A percentile compares a stretch with the other conserved stretches of the same genome.
Evolutionary conservation across 2,888 invertebrate genomes (phyloP).

Genomic region (Stenchaetothrips biformis): DNA sequence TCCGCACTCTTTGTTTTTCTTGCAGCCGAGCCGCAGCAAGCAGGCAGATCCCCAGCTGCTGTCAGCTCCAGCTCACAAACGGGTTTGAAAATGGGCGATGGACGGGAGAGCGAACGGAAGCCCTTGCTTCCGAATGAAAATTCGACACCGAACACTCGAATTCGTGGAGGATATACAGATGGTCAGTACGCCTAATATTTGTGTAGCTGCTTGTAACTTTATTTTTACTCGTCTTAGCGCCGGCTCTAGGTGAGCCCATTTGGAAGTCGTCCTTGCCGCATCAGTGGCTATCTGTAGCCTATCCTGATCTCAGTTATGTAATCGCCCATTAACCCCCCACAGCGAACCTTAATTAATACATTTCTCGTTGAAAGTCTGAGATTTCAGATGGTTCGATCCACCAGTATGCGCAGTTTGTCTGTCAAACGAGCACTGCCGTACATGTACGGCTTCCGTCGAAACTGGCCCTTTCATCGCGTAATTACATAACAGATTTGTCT

Average conservation of each 20-base stretch:
- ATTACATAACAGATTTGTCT: neutral
- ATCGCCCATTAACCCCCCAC: neutral
- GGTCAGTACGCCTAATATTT: neutral
- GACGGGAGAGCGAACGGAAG: slow-evolving; percentile 6
- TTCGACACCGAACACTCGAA: neutral
- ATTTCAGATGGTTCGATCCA: neutral
- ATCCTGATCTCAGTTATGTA: neutral
- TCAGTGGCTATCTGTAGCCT: neutral
- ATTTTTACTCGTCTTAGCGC: neutral
- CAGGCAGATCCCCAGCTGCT: slow-evolving; percentile 1
- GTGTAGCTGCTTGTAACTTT: neutral
- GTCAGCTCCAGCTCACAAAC: neutral
- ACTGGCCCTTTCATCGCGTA: neutral
- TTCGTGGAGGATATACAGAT: slow-evolving; percentile 3
- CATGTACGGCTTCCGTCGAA: slow-evolving; percentile 3
- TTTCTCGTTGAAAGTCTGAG: neutral
- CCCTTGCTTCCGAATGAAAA: neutral
- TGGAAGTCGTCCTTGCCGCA: slow-evolving; percentile 8
- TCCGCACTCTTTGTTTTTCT: neutral
- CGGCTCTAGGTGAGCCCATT: neutral
- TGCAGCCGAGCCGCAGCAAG: neutral
- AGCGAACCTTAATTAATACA: neutral
- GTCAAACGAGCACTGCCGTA: neutral
- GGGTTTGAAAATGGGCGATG: slow-evolving; percentile 7
- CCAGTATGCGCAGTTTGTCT: neutral